Evolutionary conservation across 2,888 invertebrate species (phyloP).

Genomic region (Meiosimyza platycephala): DNA sequence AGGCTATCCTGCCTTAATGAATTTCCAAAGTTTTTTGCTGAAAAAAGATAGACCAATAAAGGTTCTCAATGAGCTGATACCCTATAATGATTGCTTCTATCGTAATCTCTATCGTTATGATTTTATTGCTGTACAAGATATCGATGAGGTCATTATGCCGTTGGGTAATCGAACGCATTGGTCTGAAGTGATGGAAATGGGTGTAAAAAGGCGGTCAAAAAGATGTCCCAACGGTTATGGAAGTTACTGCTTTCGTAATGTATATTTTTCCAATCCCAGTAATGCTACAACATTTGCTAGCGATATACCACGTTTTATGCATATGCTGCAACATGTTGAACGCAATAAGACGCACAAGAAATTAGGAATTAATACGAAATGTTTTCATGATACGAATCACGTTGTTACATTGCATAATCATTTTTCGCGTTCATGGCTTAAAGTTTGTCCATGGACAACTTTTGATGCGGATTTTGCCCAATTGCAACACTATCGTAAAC

Average conservation of each 20-base stretch:
- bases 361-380: conserved; percentile 89
- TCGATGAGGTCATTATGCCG: conserved; percentile 95
- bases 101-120: conserved; percentile 89
- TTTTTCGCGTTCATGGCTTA: conserved; percentile 85
- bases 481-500: conserved; percentile 91
- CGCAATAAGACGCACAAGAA: conserved; percentile 72
- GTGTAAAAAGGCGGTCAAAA: conserved; percentile 69
- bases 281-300: no score
- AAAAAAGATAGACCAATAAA: conserved; percentile 81
- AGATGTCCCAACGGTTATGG: conserved; percentile 50
- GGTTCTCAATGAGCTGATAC: conserved; percentile 86
- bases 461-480: conserved; percentile 85
- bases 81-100: conserved; percentile 96
- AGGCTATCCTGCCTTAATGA: conserved; percentile 82
- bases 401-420: conserved; percentile 91
- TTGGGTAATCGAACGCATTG: conserved; percentile 75
- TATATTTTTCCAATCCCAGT: conserved; percentile 82
- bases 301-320: conserved; percentile 80
- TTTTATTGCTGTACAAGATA: conserved; percentile 88
- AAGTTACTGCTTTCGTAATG: conserved; percentile 87
- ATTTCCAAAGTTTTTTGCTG: conserved; percentile 88
- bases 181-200: conserved; percentile 74
- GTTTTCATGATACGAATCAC: conserved; percentile 89
- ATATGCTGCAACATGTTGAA: conserved; percentile 81
- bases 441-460: conserved; percentile 80